A percentile compares a stretch with the other conserved stretches of the same genome.
These are phyloP conservation scores for Leuciscus waleckii DNA, from an alignment of 2,797 vertebrate genomes.

Conservation along the genomic window DNA sequence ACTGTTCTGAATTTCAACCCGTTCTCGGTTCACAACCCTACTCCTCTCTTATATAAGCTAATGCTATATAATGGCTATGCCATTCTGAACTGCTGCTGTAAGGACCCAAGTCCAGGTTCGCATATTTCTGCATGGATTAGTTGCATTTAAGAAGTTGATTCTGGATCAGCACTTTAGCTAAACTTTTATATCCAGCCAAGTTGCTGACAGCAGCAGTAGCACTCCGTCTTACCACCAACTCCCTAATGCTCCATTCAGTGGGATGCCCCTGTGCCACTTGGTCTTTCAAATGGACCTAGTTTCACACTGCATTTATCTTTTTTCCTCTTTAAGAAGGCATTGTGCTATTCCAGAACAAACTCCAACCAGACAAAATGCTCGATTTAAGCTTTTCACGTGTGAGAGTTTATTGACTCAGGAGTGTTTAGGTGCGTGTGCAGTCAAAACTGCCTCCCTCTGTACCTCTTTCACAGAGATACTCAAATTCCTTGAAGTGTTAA, in stretches of 20 bases:
- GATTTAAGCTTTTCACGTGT: slow-evolving; percentile 32
- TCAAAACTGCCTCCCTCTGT: background rate
- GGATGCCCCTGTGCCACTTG: slow-evolving; percentile 17
- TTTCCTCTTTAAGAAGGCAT: slow-evolving; percentile 45
- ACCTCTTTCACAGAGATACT: slow-evolving; percentile 14
- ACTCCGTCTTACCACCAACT: slow-evolving; percentile 21
- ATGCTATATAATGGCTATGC: background rate
- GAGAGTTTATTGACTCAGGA: slow-evolving; percentile 11
- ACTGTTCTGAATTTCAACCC: background rate
- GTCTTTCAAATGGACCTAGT: slow-evolving; percentile 46
- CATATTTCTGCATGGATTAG: slow-evolving; percentile 34
- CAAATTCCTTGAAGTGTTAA: slow-evolving; percentile 53
- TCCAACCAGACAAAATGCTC: slow-evolving; percentile 32
- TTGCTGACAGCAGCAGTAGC: slow-evolving; percentile 47
- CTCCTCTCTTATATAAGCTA: background rate
- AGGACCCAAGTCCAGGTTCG: slow-evolving; percentile 9
- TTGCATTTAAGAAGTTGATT: slow-evolving; percentile 28
- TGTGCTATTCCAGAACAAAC: slow-evolving; percentile 1
- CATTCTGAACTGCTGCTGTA: slow-evolving; percentile 20
- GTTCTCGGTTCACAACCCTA: background rate
- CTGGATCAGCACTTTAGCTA: slow-evolving; percentile 46
- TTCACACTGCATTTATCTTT: slow-evolving; percentile 37
- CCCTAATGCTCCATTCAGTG: slow-evolving; percentile 25
- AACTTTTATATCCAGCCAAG: slow-evolving; percentile 34
- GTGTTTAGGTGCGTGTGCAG: background rate